phyloP scores from a whole-genome alignment of 2,888 invertebrate genomes.

The Aporophyla nigra region DNA sequence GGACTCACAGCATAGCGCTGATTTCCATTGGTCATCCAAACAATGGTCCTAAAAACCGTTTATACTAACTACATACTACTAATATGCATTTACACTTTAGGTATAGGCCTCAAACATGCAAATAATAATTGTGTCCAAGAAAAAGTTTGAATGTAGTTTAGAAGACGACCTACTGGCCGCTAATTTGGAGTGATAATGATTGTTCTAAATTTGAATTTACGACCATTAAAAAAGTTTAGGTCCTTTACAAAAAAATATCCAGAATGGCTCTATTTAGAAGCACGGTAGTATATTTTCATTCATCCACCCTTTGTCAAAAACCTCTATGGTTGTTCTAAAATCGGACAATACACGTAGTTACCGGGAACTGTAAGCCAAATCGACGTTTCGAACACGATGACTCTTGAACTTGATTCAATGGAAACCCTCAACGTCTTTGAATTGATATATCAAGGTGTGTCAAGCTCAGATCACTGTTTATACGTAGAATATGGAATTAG shows the following conservation, averaged over 20 bases:
- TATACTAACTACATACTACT: too few relatives aligned
- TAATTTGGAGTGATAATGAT: neutral
- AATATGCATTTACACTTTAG: too few relatives aligned
- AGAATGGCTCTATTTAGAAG: neutral
- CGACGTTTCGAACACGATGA: constrained; percentile 15
- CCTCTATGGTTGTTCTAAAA: neutral
- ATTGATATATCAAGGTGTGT: constrained; percentile 25
- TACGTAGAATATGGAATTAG: neutral
- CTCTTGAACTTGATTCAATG: constrained; percentile 26
- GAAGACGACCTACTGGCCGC: neutral
- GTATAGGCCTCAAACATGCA: neutral
- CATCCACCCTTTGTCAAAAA: neutral
- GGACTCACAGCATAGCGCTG: neutral
- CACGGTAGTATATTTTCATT: neutral
- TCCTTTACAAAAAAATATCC: neutral
- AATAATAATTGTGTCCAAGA: neutral
- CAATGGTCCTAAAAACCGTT: neutral
- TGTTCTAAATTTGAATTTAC: neutral
- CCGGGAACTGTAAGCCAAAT: neutral
- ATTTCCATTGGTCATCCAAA: neutral
- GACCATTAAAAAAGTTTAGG: neutral
- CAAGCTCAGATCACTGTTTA: constrained; percentile 17
- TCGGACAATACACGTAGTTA: constrained; percentile 19
- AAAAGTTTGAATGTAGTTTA: neutral
- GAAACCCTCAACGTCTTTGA: constrained; percentile 13